Conservation (phyloP, 2,797 vertebrate species). For the Leptodactylus fallax region DNA sequence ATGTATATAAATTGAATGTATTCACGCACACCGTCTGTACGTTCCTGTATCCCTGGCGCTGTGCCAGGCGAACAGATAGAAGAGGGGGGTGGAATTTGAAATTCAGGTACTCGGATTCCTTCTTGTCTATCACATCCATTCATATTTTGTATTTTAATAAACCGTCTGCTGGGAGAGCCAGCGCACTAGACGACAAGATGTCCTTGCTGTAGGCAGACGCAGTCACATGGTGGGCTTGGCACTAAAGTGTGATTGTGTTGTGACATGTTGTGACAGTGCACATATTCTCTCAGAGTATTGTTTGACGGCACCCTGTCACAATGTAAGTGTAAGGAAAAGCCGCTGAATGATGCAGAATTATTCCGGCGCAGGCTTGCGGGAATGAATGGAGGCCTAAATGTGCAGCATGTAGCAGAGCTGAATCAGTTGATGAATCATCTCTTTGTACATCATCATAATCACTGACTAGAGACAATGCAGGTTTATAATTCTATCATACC, state of each 20-base stretch:
- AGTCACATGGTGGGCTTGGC: conserved; percentile 57
- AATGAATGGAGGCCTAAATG: neutral
- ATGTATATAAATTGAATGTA: neutral
- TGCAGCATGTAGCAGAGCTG: neutral
- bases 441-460: neutral
- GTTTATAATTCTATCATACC: neutral
- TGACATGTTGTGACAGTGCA: conserved; percentile 61
- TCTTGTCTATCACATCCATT: conserved; percentile 35
- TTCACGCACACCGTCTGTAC: neutral
- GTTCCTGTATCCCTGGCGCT: neutral
- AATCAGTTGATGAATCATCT: neutral
- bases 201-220: conserved; percentile 33
- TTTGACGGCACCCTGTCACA: conserved; percentile 56
- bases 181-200: conserved; percentile 45
- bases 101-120: conserved; percentile 26
- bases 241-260: conserved; percentile 51
- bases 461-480: neutral
- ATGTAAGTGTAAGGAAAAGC: conserved; percentile 48
- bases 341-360: neutral
- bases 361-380: neutral
- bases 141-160: conserved; percentile 56
- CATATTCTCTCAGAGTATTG: conserved; percentile 57
- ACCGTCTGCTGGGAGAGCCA: conserved; percentile 47
- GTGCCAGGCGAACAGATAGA: conserved; percentile 4
- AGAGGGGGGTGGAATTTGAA: conserved; percentile 31